phyloP scores from a whole-genome alignment of 2,888 invertebrate species.

The Plusia festucae region DNA sequence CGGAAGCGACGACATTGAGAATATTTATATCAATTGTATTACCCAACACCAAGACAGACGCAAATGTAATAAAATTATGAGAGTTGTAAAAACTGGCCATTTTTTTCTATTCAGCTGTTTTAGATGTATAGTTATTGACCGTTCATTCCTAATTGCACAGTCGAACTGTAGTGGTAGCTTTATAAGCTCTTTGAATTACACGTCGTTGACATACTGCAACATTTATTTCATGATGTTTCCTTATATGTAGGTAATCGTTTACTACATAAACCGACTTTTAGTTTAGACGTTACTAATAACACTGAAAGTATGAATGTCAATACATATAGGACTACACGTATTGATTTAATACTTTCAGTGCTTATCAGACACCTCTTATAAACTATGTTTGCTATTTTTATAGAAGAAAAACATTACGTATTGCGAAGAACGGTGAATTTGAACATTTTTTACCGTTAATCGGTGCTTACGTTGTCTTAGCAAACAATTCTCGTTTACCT shows the following conservation, averaged over 20 bases:
- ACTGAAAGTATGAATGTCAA: too few relatives aligned
- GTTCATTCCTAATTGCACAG: too few relatives aligned
- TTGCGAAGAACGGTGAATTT: neutral
- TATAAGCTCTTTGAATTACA: too few relatives aligned
- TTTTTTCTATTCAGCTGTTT: neutral
- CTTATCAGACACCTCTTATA: neutral
- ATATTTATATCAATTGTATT: slow-evolving; percentile 27
- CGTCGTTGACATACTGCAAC: too few relatives aligned
- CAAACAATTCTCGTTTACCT: neutral
- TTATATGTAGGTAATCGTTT: too few relatives aligned
- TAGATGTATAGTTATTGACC: neutral
- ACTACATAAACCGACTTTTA: neutral
- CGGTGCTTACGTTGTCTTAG: neutral
- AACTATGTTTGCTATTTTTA: neutral
- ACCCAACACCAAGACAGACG: neutral
- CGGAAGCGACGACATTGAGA: slow-evolving; percentile 28
- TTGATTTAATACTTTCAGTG: too few relatives aligned
- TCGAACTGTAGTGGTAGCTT: too few relatives aligned
- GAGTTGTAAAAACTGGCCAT: neutral
- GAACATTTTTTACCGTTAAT: neutral
- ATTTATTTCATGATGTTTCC: too few relatives aligned
- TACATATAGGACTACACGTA: too few relatives aligned
- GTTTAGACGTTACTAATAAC: neutral
- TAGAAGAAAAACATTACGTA: neutral
- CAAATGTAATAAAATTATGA: slow-evolving; percentile 3